phyloP scores from a whole-genome alignment of 2,113 vertebrate genomes.

The Glareola pratincola region DNA sequence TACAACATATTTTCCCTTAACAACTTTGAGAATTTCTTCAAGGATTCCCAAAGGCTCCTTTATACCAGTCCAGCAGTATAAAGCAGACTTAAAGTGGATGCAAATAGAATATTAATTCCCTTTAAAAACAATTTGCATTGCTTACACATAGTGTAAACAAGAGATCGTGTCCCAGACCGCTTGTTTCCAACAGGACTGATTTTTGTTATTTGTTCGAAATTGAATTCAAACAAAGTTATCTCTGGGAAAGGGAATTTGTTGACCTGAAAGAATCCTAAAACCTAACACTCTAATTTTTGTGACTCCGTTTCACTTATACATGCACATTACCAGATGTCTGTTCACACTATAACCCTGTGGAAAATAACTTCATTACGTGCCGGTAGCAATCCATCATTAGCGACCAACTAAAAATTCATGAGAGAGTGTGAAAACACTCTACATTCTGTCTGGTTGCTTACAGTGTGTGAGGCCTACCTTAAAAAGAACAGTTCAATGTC shows the following conservation, averaged over 20 bases:
- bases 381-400: conserved; percentile 34
- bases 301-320: neutral
- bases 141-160: neutral
- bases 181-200: neutral
- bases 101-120: neutral
- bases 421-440: neutral
- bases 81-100: neutral
- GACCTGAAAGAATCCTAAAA: neutral
- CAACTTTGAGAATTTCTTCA: neutral
- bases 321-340: conserved; percentile 26
- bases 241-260: neutral
- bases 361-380: conserved; percentile 4
- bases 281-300: neutral
- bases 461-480: neutral
- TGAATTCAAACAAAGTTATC: conserved; percentile 28
- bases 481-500: neutral
- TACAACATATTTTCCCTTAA: neutral
- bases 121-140: neutral
- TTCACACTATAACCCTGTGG: neutral
- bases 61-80: neutral
- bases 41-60: neutral
- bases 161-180: neutral
- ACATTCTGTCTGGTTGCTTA: neutral
- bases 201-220: conserved; percentile 29
- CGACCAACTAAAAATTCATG: conserved; percentile 45